Evolutionary conservation across 2,888 invertebrate genomes (phyloP), one percentile per base, ranked within the genome.

Genomic region (Tiliacea aurago): DNA sequence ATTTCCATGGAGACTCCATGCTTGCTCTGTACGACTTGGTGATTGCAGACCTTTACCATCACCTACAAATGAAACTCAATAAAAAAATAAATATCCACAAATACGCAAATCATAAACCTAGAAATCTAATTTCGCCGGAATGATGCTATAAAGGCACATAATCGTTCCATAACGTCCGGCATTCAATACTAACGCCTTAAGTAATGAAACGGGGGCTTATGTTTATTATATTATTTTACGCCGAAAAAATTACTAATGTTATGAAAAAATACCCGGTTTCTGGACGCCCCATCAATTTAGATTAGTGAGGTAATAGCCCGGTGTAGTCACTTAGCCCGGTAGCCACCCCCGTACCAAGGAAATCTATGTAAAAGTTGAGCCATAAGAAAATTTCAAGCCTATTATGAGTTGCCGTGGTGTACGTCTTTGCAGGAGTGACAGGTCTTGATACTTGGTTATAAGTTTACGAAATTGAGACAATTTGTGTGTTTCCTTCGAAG

Each of bases 271-370:
- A 90, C 91, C 91, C 91, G 90, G 91, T 93, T 93, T 93, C 91
- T 92, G 94, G 94, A 95, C 95, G 94, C 94, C 93, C 96, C 96
- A 96, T 96, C 96, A 96, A 96, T 96, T 95, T 96, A 94, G 94
- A 96, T 96, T 96, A 96, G 95, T 92, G 87, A 88, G 86, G 93
- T 95, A 96, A 95, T 96, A 93, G 92, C 93, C 89, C 85, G 86
- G 88, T 87, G 88, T 91, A 92, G 86, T 86, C 83, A 86, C 91
- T 89, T 92, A 92, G 86, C 76, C 74, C 70, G 85, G 89, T 91
- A 94, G 91, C 93, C 93, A 93, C 93, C 95, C 94, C 91, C 90
- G 78, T 90, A 90, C 90, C 89, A 93, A 92, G 94, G 93, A 95
- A 95, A 95, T 95, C 94, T 93, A 95, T 91, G 95, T 93, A 92